A percentile compares a stretch with the other conserved stretches of the same genome.
These are phyloP conservation scores for Aspidiotus rigidus DNA, from an alignment of 2,888 invertebrate species.

Conservation along the genomic window DNA sequence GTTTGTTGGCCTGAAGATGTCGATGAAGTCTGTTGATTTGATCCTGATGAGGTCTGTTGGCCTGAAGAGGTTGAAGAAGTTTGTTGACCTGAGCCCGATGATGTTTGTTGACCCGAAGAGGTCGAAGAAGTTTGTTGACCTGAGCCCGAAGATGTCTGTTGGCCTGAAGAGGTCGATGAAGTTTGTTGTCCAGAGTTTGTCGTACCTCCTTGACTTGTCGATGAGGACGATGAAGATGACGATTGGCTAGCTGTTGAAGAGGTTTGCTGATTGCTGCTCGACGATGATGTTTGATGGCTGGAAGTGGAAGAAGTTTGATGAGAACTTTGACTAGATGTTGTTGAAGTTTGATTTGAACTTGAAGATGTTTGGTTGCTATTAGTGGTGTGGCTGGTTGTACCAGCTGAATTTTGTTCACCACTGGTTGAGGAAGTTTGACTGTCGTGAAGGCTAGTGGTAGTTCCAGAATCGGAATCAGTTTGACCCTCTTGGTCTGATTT, in stretches of 20 bases:
- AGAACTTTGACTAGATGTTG: background rate
- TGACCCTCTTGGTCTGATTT: conserved; percentile 34
- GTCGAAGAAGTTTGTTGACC: conserved; percentile 33
- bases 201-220: conserved; percentile 37
- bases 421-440: no score
- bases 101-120: conserved; percentile 35
- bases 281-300: conserved; percentile 4
- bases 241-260: conserved; percentile 25
- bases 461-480: conserved; percentile 3
- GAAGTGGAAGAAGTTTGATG: background rate
- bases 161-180: conserved; percentile 34
- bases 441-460: background rate
- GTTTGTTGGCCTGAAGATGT: conserved; percentile 33
- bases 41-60: conserved; percentile 36
- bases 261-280: background rate
- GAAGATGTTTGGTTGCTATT: background rate
- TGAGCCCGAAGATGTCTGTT: conserved; percentile 36
- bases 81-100: conserved; percentile 35
- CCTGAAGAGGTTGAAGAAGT: conserved; percentile 29
- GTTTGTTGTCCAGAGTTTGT: conserved; percentile 36
- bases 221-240: conserved; percentile 37
- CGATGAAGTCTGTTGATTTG: conserved; percentile 35
- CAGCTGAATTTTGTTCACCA: background rate
- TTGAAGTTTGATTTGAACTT: background rate
- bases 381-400: background rate